Evolutionary conservation across 2,113 vertebrate species (phyloP), one percentile per base, ranked within the genome.

Genomic region (Scartelaos histophorus): DNA sequence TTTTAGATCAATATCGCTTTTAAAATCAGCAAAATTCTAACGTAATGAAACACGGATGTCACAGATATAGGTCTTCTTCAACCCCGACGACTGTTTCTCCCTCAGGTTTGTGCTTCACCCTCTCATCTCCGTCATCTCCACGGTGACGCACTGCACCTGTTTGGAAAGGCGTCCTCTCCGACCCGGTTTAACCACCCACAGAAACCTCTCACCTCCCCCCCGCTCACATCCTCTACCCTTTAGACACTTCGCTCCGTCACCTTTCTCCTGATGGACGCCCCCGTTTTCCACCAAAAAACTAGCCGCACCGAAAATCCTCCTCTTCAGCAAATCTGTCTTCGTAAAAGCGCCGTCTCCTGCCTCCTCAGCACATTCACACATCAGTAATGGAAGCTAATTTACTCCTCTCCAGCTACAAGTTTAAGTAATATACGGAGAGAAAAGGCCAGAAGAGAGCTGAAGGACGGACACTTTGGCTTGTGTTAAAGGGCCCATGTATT

Each of bases 171-270:
- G 73, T n/a, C n/a, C 5, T 81, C 85, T 82, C 81, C 67, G 43
- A 66, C 69, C 82, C 78, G 82, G 78, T 87, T 84, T 83, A 78
- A 29, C 82, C 82, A 79, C 84, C 82, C 77, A 77, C 81, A 25
- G 67, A 81, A 78, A n/a, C 75, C 81, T 80, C 79, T 35, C 71
- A 68, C 61, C 43, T 35, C 79, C 66, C 75, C 79, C 66, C 75
- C 78, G 82, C 81, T 79, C 76, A 21, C 76, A 70, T 82, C 78
- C 49, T 62, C 87, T 85, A 89, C 29, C 87, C 87, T 86, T 89
- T 87, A 88, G 86, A 87, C 69, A 76, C 45, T 19, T 4, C 4
- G 12, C 64, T 65, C 74, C 79, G 67, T 78, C 77, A 88, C 75
- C 67, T 24, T 78, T 69, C 34, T 71, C 66, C 68, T 71, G 81